Evolutionary conservation across 92 coral and sea anemone genomes (phyloP), one percentile per base, ranked within the genome.

Genomic region (Chrysogorgia sp.): DNA sequence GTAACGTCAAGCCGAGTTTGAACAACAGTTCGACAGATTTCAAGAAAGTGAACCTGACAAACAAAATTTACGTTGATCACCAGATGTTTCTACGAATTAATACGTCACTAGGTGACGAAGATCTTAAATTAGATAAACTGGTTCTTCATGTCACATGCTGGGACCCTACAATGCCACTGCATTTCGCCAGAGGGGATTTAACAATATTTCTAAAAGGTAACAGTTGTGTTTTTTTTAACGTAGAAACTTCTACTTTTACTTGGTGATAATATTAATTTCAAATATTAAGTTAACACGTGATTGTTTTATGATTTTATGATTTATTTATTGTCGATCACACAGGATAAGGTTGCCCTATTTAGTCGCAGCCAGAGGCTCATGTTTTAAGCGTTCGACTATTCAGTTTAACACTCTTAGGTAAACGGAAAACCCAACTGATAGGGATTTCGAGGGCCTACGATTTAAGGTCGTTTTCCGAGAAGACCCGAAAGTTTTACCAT

Each of bases 11-110:
- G 55, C 65, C 66, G 13, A 50, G 59, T 40, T 10, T 31, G 29
- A 72, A 53, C n/a, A 43, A 49, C 33, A 72, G 79, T 28, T 55
- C 79, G 3, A 7, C 34, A 33, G 50, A 25, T 26, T 53, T 72
- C 25, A 31, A 17, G 1, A 55, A 24, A 33, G 30, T 55, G 32
- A 34, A 56, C 33, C 25, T 72, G 19, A 72, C 64, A 9, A 56
- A 72, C 3, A 21, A 21, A 20, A 22, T 72, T 23, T 33, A 19
- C 33, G 66, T 72, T 56, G 66, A 72, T 37, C 33, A 43, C 5
- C 50, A 72, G 7, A 72, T 53, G 79, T 72, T 53, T 41, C 33
- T 72, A 15, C 32, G 52, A 30, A 59, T 55, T 9, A 72, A 33
- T 14, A 72, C 56, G 13, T 7, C 76, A 19, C 40, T 72, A 28